These are phyloP conservation scores for Saguinus imperator DNA, from an alignment of 2,113 vertebrate genomes.

Conservation along the genomic window DNA sequence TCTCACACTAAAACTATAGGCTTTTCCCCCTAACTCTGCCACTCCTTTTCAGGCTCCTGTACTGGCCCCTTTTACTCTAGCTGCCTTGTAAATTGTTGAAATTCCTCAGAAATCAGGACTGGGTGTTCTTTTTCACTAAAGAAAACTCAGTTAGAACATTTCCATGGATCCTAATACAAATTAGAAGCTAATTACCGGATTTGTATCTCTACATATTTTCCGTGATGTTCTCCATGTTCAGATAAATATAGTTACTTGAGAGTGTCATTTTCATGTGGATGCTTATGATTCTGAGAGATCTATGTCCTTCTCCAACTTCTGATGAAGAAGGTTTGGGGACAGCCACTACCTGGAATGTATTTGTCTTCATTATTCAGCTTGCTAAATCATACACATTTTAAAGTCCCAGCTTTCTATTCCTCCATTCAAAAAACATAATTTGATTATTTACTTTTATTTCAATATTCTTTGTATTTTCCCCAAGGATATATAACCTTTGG, in stretches of 20 bases:
- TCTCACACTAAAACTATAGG: fast-evolving
- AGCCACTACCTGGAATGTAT: background rate
- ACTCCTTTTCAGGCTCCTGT: background rate
- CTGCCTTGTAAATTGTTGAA: background rate
- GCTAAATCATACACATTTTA: background rate
- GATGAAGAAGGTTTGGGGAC: background rate
- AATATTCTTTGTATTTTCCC: background rate
- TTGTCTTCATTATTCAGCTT: background rate
- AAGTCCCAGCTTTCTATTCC: background rate
- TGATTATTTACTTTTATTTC: background rate
- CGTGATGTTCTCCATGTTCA: background rate
- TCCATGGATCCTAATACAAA: background rate
- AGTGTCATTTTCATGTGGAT: background rate
- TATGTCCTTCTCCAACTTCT: background rate
- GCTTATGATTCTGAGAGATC: background rate
- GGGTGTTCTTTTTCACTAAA: background rate
- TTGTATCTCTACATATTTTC: too few relatives aligned
- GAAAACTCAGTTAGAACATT: background rate
- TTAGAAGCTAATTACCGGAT: background rate
- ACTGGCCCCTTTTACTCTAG: background rate
- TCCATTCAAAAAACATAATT: background rate
- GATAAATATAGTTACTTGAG: background rate
- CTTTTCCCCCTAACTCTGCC: background rate
- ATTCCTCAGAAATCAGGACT: background rate
- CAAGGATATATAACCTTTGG: too few relatives aligned